Conservation (phyloP, 1,140 invertebrate genomes). For the Trichogramma pretiosum region DNA sequence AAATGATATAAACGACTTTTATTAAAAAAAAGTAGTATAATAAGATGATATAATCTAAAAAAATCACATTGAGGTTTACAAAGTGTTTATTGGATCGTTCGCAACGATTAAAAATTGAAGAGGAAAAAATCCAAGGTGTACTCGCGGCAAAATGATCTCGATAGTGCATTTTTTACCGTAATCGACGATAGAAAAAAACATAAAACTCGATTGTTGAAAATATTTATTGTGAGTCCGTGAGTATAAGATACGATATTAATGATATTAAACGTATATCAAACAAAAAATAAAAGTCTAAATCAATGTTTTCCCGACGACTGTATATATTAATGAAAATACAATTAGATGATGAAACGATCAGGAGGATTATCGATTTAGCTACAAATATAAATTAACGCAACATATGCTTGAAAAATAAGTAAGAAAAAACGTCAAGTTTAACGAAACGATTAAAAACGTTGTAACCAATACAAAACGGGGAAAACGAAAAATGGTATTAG, state of each 20-base stretch:
- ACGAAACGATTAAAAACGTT: slow-evolving; percentile 14
- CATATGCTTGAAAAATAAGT: too few relatives aligned
- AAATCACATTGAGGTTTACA: too few relatives aligned
- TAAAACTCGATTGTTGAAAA: not conserved
- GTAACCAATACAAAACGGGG: slow-evolving; percentile 13
- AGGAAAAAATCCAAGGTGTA: not conserved
- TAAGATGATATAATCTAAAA: too few relatives aligned
- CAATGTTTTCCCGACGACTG: slow-evolving; percentile 32
- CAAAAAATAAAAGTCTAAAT: slow-evolving; percentile 29
- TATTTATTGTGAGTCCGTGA: not conserved
- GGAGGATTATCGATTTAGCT: not conserved
- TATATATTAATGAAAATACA: slow-evolving; percentile 24
- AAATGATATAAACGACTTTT: slow-evolving; percentile 14
- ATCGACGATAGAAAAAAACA: not conserved
- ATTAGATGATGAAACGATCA: too few relatives aligned
- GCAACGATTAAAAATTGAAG: not conserved
- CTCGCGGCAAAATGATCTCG: slow-evolving; percentile 9
- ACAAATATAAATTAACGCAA: not conserved
- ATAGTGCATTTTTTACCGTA: slow-evolving; percentile 17
- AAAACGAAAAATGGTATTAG: slow-evolving; percentile 25
- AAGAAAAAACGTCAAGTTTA: too few relatives aligned
- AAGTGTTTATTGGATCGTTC: too few relatives aligned
- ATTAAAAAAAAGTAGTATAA: too few relatives aligned
- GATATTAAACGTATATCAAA: too few relatives aligned
- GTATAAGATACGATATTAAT: not conserved